Base-by-base conservation (phyloP, 2,888 invertebrate species). In the Plagiodera versicolora region DNA sequence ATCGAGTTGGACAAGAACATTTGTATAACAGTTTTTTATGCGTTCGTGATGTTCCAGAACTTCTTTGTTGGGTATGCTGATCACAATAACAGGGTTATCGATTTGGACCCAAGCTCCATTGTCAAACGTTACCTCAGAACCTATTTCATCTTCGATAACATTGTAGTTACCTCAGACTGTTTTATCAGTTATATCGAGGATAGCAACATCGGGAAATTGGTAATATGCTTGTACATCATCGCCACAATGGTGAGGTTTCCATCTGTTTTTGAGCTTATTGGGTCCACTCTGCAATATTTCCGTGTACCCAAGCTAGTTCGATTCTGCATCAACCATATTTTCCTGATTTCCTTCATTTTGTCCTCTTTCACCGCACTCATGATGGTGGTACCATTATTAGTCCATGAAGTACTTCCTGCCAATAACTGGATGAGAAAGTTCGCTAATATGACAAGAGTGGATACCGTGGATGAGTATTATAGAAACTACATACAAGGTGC, bases 41-140 rank as follows among this genome's bases (percentile, higher is more conserved):
- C 24, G 6, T 24, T 24, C 3, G 3, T 24, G 6, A 24, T 24
- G 24, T 6, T 24, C 3, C 24, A 24, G 6, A 24, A 24, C 24
- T 52, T 52, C 10, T 32, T 52, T 8, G 14, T 39, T 19, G 52
- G 52, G 6, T 52, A 39, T 35, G 19, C 39, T 6, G 35, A 52
- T 6, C 14, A 35, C 18, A 52, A 52, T n/a, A 39, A 20, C 8
- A 16, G 19, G 39, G 19, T 14, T 18, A 19, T 52, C 8, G 16
- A 39, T 1, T 18, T 52, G 1, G 52, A 39, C 10, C 35, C 17
- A 14, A 52, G 20, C 14, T 9, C 6, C 9, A 39, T 52, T 2
- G 17, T 14, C 39, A 1, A 1, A 11, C 39, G 32, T 35, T 39
- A 39, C 14, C n/a, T 39, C 14, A 39, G 14, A 39, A 39, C 39